phyloP scores from a whole-genome alignment of 2,888 invertebrate species.

The Cetonia aurata region DNA sequence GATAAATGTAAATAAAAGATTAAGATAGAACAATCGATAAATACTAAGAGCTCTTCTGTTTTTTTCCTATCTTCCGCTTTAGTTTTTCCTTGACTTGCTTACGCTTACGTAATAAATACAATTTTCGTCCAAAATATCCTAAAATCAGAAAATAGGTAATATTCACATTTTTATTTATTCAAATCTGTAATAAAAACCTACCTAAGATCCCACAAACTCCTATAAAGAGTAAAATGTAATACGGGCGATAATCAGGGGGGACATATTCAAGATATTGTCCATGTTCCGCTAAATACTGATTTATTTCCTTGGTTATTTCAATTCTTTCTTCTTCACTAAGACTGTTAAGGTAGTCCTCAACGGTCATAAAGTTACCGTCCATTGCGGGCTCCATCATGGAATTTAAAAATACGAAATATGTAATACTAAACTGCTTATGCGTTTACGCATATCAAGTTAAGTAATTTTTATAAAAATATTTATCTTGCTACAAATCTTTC shows the following conservation, averaged over 20 bases:
- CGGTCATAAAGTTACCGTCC: not conserved
- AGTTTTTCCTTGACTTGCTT: slow-evolving; percentile 2
- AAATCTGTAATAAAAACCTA: not conserved
- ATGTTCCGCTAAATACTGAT: slow-evolving; percentile 4
- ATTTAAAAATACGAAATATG: too few species aligned
- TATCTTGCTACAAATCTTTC: too few species aligned
- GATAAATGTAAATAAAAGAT: too few species aligned
- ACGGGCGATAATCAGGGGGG: not conserved
- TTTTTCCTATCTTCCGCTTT: slow-evolving; percentile 6
- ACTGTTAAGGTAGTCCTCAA: not conserved
- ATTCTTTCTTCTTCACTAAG: slow-evolving; percentile 21
- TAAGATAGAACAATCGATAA: too few species aligned
- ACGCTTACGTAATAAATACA: not conserved
- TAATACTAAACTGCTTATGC: too few species aligned
- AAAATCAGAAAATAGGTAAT: slow-evolving; percentile 2
- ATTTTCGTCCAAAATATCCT: slow-evolving; percentile 13
- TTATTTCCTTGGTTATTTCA: slow-evolving; percentile 9
- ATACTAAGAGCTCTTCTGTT: not conserved
- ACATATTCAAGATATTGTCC: not conserved
- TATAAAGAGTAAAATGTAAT: not conserved
- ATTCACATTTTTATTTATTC: slow-evolving; percentile 1
- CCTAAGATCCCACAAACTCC: slow-evolving; percentile 2
- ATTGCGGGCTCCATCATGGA: not conserved
- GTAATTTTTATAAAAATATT: too few species aligned
- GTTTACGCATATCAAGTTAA: too few species aligned